Conservation (phyloP, 37 sponge, comb jelly and placozoan species). For the Cliona cf. orientalis region DNA sequence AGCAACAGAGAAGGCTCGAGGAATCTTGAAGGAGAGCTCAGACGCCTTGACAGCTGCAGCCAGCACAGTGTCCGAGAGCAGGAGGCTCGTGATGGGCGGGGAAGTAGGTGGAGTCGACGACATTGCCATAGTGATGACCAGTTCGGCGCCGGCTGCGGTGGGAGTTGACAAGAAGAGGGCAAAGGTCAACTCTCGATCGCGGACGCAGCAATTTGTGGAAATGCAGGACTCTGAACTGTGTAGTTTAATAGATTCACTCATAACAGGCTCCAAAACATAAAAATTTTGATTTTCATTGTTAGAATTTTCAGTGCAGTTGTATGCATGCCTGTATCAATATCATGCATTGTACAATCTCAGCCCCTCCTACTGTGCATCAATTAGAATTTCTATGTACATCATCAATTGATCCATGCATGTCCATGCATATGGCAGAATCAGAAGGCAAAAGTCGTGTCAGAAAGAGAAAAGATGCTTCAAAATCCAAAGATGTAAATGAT, state of each 20-base stretch:
- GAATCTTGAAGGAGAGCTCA: conserved; percentile 50
- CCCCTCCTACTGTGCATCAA: too few species aligned
- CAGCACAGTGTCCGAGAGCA: conserved; percentile 18
- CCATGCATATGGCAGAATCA: too few species aligned
- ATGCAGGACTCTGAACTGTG: conserved; percentile 53
- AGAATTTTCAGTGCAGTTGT: too few species aligned
- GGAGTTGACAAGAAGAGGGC: neutral
- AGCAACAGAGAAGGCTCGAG: conserved; percentile 63
- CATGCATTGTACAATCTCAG: too few species aligned
- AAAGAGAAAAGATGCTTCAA: too few species aligned
- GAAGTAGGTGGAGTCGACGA: conserved; percentile 3
- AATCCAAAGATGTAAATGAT: too few species aligned
- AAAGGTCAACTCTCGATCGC: neutral
- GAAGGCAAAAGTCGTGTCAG: too few species aligned
- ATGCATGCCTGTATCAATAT: too few species aligned
- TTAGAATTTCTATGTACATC: too few species aligned
- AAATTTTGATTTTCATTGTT: too few species aligned
- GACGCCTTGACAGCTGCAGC: conserved; percentile 10
- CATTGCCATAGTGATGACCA: neutral
- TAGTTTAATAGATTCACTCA: conserved; percentile 43
- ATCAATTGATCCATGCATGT: too few species aligned
- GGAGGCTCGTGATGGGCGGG: neutral
- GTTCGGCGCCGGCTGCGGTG: neutral
- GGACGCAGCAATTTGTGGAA: conserved; percentile 17
- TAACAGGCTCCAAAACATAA: too few species aligned